phyloP scores from a whole-genome alignment of 2,888 invertebrate genomes.

The Hipparchia sbordonii region DNA sequence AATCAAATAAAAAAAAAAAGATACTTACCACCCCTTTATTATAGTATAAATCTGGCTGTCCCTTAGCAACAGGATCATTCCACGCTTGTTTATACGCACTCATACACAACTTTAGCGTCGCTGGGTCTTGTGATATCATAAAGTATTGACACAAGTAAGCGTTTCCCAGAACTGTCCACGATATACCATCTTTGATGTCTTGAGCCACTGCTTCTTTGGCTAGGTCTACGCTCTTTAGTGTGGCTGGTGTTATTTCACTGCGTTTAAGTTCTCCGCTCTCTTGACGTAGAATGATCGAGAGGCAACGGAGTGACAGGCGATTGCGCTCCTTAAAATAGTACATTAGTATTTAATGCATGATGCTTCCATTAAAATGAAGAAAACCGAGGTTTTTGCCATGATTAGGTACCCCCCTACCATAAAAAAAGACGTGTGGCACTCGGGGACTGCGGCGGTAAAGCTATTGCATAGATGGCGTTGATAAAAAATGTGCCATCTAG shows the following conservation, averaged over 20 bases:
- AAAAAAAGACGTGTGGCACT: no score
- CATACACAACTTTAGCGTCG: conserved; percentile 87
- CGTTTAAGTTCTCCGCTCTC: conserved; percentile 66
- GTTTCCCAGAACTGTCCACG: conserved; percentile 93
- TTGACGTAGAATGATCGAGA: conserved; percentile 92
- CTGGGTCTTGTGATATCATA: conserved; percentile 87
- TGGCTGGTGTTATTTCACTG: conserved; percentile 82
- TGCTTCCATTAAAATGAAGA: neutral
- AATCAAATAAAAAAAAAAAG: neutral
- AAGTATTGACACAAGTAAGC: conserved; percentile 93
- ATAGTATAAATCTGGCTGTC: conserved; percentile 91
- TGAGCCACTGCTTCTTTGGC: conserved; percentile 92
- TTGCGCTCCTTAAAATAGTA: conserved; percentile 84
- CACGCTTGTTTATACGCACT: conserved; percentile 92
- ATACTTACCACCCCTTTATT: conserved; percentile 93
- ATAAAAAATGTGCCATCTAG: no score
- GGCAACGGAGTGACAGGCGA: conserved; percentile 88
- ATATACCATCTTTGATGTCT: conserved; percentile 89
- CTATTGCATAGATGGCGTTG: no score
- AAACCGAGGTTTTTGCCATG: neutral
- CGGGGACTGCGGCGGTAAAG: no score
- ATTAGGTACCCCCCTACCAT: neutral
- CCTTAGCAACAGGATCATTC: conserved; percentile 85
- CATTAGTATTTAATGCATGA: neutral
- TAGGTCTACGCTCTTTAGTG: conserved; percentile 87